Conservation (phyloP, 2,113 vertebrate genomes). For the Athene cunicularia region DNA sequence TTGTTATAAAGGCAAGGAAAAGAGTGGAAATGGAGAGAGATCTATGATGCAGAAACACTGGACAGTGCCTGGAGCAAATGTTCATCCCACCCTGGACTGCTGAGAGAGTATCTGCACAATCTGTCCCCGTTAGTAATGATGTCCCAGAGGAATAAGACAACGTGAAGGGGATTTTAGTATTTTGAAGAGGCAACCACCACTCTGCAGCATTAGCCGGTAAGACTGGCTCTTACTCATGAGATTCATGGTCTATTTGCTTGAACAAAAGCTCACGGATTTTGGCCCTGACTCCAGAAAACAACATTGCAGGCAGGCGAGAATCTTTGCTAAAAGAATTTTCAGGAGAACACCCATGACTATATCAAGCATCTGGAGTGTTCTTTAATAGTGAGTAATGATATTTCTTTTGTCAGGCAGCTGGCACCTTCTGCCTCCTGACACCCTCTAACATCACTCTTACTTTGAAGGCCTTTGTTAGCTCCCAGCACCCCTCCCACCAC, state of each 20-base stretch:
- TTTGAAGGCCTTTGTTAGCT: conserved; percentile 52
- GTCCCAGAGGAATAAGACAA: conserved; percentile 2
- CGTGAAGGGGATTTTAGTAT: conserved; percentile 3
- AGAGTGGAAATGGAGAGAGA: conserved; percentile 22
- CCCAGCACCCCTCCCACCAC: conserved; percentile 24
- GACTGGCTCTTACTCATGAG: neutral
- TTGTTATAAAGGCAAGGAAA: neutral
- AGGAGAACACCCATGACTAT: conserved; percentile 47
- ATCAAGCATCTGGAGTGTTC: conserved; percentile 65
- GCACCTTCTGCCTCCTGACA: conserved; percentile 66
- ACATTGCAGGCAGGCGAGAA: neutral
- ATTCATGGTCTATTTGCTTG: conserved; percentile 1
- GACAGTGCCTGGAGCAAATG: conserved; percentile 52
- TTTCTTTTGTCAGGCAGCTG: conserved; percentile 70
- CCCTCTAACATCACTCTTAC: conserved; percentile 61
- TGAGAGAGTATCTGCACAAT: conserved; percentile 45
- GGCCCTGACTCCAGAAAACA: conserved; percentile 18
- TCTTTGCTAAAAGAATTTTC: conserved; percentile 10
- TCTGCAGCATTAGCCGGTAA: neutral
- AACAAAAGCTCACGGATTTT: conserved; percentile 1
- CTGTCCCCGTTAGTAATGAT: conserved; percentile 48
- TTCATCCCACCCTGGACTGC: conserved; percentile 24
- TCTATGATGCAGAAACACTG: conserved; percentile 51
- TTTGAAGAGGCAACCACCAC: conserved; percentile 43
- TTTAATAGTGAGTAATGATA: conserved; percentile 69